Conservation (phyloP, 2,113 vertebrate species). For the Gymnorhina tibicen region DNA sequence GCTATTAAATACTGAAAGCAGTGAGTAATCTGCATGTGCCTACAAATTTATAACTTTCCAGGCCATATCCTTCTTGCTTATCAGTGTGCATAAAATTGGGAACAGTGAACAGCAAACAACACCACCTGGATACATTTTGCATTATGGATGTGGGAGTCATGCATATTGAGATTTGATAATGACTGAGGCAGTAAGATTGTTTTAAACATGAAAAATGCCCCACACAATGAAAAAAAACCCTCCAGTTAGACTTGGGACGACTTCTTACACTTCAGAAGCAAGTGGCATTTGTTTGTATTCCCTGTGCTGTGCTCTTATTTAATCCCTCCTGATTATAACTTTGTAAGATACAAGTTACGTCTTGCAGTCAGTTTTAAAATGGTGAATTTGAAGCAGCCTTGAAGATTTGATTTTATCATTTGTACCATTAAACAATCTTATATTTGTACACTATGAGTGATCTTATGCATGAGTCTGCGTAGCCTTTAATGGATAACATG, state of each 20-base stretch:
- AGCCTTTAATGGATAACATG: constrained; percentile 31
- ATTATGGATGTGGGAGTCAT: not conserved
- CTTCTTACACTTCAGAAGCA: not conserved
- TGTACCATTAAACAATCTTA: not conserved
- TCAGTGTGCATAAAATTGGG: not conserved
- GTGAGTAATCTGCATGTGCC: not conserved
- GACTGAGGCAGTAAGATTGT: not conserved
- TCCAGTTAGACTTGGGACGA: not conserved
- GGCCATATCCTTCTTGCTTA: not conserved
- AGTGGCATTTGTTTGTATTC: not conserved
- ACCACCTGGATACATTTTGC: not conserved
- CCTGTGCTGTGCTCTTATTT: not conserved
- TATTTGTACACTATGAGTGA: not conserved
- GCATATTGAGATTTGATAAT: not conserved
- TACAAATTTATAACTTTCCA: not conserved
- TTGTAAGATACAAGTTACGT: not conserved
- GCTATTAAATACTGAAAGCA: not conserved
- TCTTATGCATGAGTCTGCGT: not conserved
- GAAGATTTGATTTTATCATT: not conserved
- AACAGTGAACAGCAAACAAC: not conserved
- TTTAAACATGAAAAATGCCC: not conserved
- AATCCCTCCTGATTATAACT: not conserved
- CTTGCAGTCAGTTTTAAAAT: not conserved
- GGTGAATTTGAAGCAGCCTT: not conserved
- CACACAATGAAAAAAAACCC: not conserved